Evolutionary conservation across 2,888 invertebrate genomes (phyloP), one percentile per base, ranked within the genome.

Genomic region (Molorchus minor): DNA sequence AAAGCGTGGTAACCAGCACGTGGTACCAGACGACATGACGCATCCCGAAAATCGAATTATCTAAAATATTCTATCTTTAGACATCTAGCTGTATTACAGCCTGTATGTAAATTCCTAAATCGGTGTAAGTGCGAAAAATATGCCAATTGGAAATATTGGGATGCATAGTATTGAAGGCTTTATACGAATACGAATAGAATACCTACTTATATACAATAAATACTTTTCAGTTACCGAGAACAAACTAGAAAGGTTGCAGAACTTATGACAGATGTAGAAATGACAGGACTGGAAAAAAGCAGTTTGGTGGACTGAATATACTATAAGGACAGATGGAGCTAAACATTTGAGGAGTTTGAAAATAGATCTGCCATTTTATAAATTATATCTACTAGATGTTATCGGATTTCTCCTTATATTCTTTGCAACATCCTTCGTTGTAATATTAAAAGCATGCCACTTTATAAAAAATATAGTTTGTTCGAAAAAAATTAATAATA

Each of bases 291-390:
- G n/a, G 71, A n/a, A 75, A 21, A 68, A 66, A 47, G 73, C 71
- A 1, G 61, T 75, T 0, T 75, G 75, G 75, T 75, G 75, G 75
- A 71, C 72, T 4, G 74, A 75, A 64, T 75, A 74, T 43, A 68
- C 71, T 0, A 58, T 75, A 19, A 58, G 75, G 25, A 59, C 70
- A 19, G 68, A 70, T 19, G 75, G 75, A 4, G 71, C 75, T 2
- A 51, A 56, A 47, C 69, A 72, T 51, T 57, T 75, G 3, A 67
- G 59, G 49, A 65, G 65, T 47, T 62, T 68, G 1, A 45, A 54
- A 7, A 33, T 57, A 0, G 62, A 67, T 45, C 8, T 69, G 3
- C 70, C 72, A 4, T 47, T 65, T 10, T 70, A 72, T 25, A 65
- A 72, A 40, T 72, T 66, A 53, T 65, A 67, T 45, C 52, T 73